Evolutionary conservation across 2,797 vertebrate species (phyloP).

Genomic region (Acridotheres tristis): DNA sequence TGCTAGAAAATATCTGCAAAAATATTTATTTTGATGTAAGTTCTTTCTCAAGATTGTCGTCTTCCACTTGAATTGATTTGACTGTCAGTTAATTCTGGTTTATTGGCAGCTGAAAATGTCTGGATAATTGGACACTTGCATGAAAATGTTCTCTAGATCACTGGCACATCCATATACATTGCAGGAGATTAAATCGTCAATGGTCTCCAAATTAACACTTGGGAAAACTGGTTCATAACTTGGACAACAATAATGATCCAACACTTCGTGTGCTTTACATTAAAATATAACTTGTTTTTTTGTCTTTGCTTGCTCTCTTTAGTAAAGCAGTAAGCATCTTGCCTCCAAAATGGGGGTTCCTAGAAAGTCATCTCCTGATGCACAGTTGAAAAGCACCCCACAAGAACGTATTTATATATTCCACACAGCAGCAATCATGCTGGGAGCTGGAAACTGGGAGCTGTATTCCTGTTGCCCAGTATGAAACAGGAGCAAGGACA

Average conservation of each 20-base stretch:
- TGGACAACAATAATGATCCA: not conserved
- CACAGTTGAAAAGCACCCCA: not conserved
- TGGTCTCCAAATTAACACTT: not conserved
- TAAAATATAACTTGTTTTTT: not conserved
- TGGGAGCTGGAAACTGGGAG: not conserved
- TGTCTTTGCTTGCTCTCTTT: not conserved
- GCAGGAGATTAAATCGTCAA: not conserved
- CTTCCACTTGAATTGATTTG: slow-evolving; percentile 8
- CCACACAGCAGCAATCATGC: not conserved
- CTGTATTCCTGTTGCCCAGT: not conserved
- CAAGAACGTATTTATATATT: not conserved
- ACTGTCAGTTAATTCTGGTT: not conserved
- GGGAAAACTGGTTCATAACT: not conserved
- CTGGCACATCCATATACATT: not conserved
- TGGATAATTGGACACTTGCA: not conserved
- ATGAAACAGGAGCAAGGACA: not conserved
- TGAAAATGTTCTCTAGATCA: not conserved
- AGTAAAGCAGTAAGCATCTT: not conserved
- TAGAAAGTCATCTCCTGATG: not conserved
- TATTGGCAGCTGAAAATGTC: not conserved
- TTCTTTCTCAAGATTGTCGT: not conserved
- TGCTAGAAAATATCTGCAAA: not conserved
- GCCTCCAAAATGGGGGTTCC: not conserved
- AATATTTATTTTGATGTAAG: not conserved
- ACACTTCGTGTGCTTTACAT: not conserved